Evolutionary conservation across 1,140 invertebrate genomes (phyloP).

Genomic region (Macrotrachela quadricornifera): DNA sequence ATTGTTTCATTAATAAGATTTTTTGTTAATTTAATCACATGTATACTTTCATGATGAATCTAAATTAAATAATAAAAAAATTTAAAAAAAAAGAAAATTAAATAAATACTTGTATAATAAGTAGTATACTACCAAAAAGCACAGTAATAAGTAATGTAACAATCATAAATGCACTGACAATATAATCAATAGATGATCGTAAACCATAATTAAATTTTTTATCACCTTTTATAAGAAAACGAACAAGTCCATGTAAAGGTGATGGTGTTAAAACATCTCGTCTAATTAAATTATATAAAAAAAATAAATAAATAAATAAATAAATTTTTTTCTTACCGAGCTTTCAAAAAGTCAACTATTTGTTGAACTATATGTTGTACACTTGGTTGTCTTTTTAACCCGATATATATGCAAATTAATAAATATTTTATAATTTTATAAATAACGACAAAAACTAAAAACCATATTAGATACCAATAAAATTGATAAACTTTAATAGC

Average conservation of each 20-base stretch:
- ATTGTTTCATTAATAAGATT: constrained; percentile 2
- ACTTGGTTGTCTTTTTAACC: too few relatives aligned
- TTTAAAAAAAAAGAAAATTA: not conserved
- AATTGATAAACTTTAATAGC: too few relatives aligned
- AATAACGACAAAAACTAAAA: too few relatives aligned
- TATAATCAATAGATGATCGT: not conserved
- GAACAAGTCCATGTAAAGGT: not conserved
- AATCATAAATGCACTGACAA: constrained; percentile 2
- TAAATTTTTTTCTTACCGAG: too few relatives aligned
- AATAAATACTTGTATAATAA: not conserved
- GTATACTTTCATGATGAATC: not conserved
- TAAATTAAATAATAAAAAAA: not conserved
- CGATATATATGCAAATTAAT: too few relatives aligned
- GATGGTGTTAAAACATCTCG: not conserved
- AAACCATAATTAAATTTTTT: not conserved
- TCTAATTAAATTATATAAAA: too few relatives aligned
- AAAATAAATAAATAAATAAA: too few relatives aligned
- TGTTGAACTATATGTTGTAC: too few relatives aligned
- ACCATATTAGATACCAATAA: too few relatives aligned
- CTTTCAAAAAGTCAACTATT: too few relatives aligned
- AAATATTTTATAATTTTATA: too few relatives aligned
- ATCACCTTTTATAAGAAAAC: not conserved
- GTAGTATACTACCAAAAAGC: constrained; percentile 7
- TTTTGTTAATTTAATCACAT: not conserved
- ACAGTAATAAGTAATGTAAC: not conserved